Conservation (phyloP, 2,888 invertebrate genomes). For the Chrysolina haemoptera region DNA sequence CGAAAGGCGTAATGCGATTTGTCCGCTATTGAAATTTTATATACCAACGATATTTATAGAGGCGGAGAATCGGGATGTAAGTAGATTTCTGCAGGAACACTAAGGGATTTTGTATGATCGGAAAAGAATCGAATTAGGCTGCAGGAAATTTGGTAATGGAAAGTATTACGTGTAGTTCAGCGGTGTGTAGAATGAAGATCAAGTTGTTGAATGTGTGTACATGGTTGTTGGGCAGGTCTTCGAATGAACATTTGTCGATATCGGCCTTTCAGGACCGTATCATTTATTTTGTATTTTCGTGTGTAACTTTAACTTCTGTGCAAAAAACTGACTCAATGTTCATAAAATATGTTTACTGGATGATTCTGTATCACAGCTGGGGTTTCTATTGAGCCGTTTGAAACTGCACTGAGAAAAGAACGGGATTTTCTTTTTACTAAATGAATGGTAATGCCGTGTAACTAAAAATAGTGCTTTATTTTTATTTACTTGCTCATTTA, state of each 20-base stretch:
- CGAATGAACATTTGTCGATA: neutral
- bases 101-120: constrained; percentile 2
- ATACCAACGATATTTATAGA: constrained; percentile 24
- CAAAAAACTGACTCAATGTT: too few relatives aligned
- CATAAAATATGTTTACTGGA: too few relatives aligned
- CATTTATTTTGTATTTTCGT: too few relatives aligned
- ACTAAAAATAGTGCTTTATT: too few relatives aligned
- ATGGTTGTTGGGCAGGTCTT: neutral
- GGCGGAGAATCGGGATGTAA: constrained; percentile 24
- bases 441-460: too few relatives aligned
- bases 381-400: too few relatives aligned
- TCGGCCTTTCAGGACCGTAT: too few relatives aligned
- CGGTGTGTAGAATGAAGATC: neutral
- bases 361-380: too few relatives aligned
- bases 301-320: too few relatives aligned
- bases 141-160: constrained; percentile 2
- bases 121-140: neutral
- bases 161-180: neutral
- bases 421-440: too few relatives aligned
- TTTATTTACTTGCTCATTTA: too few relatives aligned
- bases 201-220: neutral
- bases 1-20: neutral
- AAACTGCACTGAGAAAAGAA: too few relatives aligned
- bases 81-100: constrained; percentile 21
- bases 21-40: constrained; percentile 27